Base-by-base conservation (phyloP, 2,113 vertebrate species). In the Mohoua ochrocephala region DNA sequence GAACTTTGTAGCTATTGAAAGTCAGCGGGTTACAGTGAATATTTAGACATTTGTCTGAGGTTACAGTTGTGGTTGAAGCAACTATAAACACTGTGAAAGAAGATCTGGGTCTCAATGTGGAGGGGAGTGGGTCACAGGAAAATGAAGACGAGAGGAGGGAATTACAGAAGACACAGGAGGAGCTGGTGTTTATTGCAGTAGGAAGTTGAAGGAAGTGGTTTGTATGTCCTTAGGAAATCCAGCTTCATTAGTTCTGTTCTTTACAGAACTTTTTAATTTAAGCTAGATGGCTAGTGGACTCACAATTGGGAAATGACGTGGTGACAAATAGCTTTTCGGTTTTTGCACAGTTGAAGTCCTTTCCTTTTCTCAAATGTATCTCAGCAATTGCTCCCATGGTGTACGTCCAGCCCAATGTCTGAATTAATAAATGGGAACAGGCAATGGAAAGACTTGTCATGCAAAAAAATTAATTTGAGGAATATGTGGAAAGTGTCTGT, bases 111-210 rank as follows among this genome's bases (percentile, higher is more conserved):
- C 68, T 86, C 56, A 77, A 78, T 78, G 52, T 63, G 69, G 35
- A 87, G 56, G 52, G 42, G 89, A 93, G 41, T 50, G 39, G 76
- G 73, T 91, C 84, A 74, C 50, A 54, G 52, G 54, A 63, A 67
- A 91, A 89, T 44, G 33, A 92, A 74, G 79, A 86, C 0, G 1
- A 84, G 45, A 83, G 47, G 49, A 28, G 54, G 33, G 68, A 78
- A 61, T 84, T 82, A 67, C 68, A 95, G 68, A 91, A 95, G 56
- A 78, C 74, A 52, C 74, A 54, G 57, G 80, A 87, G 56, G 89
- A 89, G 52, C 52, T 95, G 60, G 89, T 95, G 94, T 95, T 97
- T 95, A 91, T 95, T 92, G 83, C 84, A 71, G 47, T 64, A 92
- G 56, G 80, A 95, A 53, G 78, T 70, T 80, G 37, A 86, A 93